phyloP scores from a whole-genome alignment of 2,113 vertebrate species.

The Clarias macrocephalus region DNA sequence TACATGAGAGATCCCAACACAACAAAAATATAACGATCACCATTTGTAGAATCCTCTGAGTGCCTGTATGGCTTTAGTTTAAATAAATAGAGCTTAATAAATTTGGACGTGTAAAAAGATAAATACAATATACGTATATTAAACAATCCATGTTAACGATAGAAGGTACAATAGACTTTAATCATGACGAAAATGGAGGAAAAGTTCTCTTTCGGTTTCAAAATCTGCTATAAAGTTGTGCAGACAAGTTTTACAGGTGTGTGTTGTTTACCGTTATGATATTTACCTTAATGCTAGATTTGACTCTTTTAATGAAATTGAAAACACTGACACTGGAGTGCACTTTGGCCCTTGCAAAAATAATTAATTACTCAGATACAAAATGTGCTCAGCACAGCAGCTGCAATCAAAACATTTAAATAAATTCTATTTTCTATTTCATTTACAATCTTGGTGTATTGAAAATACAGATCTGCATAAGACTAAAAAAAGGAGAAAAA shows the following conservation, averaged over 20 bases:
- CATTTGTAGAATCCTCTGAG: conserved; percentile 24
- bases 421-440: conserved; percentile 6
- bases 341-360: conserved; percentile 8
- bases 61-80: conserved; percentile 32
- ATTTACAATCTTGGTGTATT: conserved; percentile 25
- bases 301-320: neutral
- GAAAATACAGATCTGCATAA: neutral
- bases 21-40: neutral
- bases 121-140: conserved; percentile 4
- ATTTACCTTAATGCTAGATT: conserved; percentile 1
- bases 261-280: neutral
- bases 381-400: neutral
- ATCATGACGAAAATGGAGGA: neutral
- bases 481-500: neutral
- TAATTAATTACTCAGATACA: neutral
- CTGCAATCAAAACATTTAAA: neutral
- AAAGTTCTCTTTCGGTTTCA: neutral
- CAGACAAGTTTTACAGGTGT: neutral
- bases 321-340: conserved; percentile 12
- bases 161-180: neutral
- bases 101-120: conserved; percentile 28
- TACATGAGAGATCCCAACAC: conserved; percentile 15
- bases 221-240: neutral
- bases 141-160: neutral
- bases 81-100: conserved; percentile 43